These are phyloP conservation scores for Andrena bicolor DNA, from an alignment of 2,888 invertebrate genomes.

Conservation along the genomic window DNA sequence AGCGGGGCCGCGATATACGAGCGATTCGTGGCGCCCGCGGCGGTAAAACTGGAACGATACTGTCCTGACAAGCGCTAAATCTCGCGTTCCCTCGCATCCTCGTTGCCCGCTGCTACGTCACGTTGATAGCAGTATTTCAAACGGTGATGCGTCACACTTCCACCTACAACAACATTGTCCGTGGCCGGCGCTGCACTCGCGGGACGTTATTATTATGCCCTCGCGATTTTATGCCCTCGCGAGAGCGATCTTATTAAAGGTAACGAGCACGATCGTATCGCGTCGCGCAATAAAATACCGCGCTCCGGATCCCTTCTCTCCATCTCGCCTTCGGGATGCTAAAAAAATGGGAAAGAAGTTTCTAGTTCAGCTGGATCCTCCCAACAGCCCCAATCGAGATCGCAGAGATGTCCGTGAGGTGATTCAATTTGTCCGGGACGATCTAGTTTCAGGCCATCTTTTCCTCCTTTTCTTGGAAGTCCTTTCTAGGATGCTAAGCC, in stretches of 20 bases:
- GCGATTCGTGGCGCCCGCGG: constrained; percentile 47
- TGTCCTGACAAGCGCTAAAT: constrained; percentile 64
- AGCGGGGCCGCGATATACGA: constrained; percentile 54
- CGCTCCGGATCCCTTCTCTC: neutral
- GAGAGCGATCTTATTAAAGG: constrained; percentile 79
- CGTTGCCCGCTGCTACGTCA: constrained; percentile 14
- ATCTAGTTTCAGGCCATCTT: neutral
- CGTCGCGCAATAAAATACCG: constrained; percentile 74
- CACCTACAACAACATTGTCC: constrained; percentile 75
- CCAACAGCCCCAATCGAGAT: neutral
- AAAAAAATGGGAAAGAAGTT: constrained; percentile 22
- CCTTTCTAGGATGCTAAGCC: neutral
- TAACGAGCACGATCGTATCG: constrained; percentile 76
- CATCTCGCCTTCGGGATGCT: constrained; percentile 15
- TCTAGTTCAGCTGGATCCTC: constrained; percentile 25
- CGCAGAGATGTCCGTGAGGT: constrained; percentile 4
- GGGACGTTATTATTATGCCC: constrained; percentile 69
- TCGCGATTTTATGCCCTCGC: constrained; percentile 74
- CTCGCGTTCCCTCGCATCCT: constrained; percentile 39
- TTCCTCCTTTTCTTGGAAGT: neutral
- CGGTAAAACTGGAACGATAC: constrained; percentile 66
- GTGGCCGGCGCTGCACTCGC: constrained; percentile 54
- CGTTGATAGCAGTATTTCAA: constrained; percentile 70
- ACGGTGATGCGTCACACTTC: constrained; percentile 75
- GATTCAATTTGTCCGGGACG: constrained; percentile 34